phyloP scores from a whole-genome alignment of 2,888 invertebrate genomes.

The Andrena minutula region DNA sequence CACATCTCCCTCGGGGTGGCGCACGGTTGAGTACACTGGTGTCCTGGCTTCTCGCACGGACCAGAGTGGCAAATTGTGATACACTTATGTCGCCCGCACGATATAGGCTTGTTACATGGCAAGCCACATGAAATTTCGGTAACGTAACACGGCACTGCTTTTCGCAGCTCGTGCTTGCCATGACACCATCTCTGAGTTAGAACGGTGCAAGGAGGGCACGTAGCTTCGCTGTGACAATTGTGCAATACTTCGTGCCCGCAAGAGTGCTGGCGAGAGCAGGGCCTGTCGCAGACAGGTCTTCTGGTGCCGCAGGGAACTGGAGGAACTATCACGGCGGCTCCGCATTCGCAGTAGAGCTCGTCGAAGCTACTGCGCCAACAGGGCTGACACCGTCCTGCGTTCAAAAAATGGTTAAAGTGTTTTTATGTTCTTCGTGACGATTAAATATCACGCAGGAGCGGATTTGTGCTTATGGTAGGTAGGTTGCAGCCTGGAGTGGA shows the following conservation, averaged over 20 bases:
- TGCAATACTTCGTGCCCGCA: conserved; percentile 95
- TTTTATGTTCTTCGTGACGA: background rate
- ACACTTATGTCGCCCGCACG: conserved; percentile 95
- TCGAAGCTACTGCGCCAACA: conserved; percentile 89
- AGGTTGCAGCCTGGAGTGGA: too few species aligned
- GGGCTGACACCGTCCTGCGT: conserved; percentile 79
- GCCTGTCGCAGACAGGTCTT: conserved; percentile 92
- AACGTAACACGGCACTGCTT: conserved; percentile 95
- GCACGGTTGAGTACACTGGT: conserved; percentile 93
- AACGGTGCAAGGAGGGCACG: conserved; percentile 94
- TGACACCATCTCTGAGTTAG: conserved; percentile 94
- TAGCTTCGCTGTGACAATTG: conserved; percentile 91
- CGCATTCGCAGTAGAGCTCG: conserved; percentile 96
- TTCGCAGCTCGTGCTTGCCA: conserved; percentile 92
- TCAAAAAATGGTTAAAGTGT: conserved; percentile 9
- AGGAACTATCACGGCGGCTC: conserved; percentile 93
- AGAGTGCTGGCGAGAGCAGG: conserved; percentile 91
- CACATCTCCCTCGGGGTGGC: conserved; percentile 89
- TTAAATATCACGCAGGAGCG: background rate
- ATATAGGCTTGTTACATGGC: conserved; percentile 92
- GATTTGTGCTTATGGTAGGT: too few species aligned
- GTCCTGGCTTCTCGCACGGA: conserved; percentile 88
- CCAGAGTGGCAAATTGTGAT: conserved; percentile 92
- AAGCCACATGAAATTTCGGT: conserved; percentile 96
- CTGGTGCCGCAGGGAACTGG: conserved; percentile 97